Base-by-base conservation (phyloP, 2,797 vertebrate genomes). In the Sylvia borin region DNA sequence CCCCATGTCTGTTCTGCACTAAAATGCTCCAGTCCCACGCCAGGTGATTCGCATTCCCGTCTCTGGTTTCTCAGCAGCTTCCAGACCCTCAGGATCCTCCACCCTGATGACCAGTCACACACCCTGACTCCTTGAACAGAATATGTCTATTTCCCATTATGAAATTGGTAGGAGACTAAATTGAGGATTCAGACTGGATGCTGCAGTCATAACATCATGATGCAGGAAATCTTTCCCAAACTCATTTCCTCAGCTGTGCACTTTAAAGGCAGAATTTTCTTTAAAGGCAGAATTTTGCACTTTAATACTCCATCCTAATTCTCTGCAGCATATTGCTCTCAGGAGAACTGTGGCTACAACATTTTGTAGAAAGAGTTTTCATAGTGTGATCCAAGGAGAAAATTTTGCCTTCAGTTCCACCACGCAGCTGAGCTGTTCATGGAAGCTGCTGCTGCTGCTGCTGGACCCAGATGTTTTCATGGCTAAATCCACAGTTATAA, bases 1-100 rank as follows among this genome's bases (percentile, higher is more conserved):
- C 3, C 16, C 36, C 17, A 5, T 1, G 5, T 53, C 9, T 72
- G 64, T 57, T 75, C 27, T 40, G 50, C 67, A 65, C 32, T 38
- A 32, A 68, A 80, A 36, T 3, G 1, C 25, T 89, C 31, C 31
- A 50, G 47, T 53, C 13, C 34, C 51, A 26, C 0, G 0, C 14
- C 57, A 81, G n/a, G 18, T 68, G 54, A 72, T 29, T 68, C 47
- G 24, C 29, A 29, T 40, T 89, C 34, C 29, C 32, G 29, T 42
- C 10, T 19, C 45, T 54, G 31, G 24, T 43, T 76, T 74, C 43
- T 79, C 80, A 76, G 36, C 38, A 91, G 34, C 32, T 91, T 67
- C 54, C 54, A 81, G 61, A 74, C 43, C 71, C 8, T 65, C 47
- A 66, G 31, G 36, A 54, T 5, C 13, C 18, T 77, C 53, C 22